Evolutionary conservation across 2,113 vertebrate genomes (phyloP).

Genomic region (Drymodes brunneopygia): DNA sequence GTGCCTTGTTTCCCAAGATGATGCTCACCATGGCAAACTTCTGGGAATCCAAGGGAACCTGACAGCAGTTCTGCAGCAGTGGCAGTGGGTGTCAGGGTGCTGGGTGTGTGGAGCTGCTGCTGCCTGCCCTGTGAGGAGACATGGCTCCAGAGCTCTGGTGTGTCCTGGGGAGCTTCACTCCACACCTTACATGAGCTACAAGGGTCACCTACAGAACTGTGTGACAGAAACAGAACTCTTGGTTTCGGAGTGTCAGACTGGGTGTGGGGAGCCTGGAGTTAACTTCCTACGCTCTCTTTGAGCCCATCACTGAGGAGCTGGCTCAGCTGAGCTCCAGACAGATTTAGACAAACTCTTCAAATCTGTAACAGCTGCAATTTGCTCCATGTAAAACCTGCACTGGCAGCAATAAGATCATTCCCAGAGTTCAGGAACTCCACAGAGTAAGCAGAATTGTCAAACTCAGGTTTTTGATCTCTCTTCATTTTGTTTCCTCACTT

Average conservation of each 20-base stretch:
- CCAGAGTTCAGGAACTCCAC: neutral
- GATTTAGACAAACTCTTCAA: neutral
- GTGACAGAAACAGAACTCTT: neutral
- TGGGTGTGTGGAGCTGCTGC: neutral
- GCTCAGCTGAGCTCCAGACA: neutral
- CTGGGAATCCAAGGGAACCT: neutral
- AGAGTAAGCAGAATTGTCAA: neutral
- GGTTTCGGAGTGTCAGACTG: neutral
- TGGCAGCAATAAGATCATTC: neutral
- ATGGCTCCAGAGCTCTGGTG: rapidly evolving
- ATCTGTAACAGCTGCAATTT: neutral
- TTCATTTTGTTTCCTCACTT: neutral
- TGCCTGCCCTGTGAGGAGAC: neutral
- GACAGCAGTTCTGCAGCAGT: rapidly evolving
- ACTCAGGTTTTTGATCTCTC: neutral
- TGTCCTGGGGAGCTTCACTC: neutral
- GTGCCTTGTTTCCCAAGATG: neutral
- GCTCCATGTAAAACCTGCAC: neutral
- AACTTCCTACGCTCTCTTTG: neutral
- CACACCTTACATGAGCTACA: neutral
- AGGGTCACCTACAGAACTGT: rapidly evolving
- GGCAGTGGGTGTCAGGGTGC: no score
- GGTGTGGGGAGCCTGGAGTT: neutral
- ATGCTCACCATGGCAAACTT: neutral
- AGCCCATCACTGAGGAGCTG: neutral